Conservation (phyloP, 1,140 invertebrate species). For the Adelges cooleyi region DNA sequence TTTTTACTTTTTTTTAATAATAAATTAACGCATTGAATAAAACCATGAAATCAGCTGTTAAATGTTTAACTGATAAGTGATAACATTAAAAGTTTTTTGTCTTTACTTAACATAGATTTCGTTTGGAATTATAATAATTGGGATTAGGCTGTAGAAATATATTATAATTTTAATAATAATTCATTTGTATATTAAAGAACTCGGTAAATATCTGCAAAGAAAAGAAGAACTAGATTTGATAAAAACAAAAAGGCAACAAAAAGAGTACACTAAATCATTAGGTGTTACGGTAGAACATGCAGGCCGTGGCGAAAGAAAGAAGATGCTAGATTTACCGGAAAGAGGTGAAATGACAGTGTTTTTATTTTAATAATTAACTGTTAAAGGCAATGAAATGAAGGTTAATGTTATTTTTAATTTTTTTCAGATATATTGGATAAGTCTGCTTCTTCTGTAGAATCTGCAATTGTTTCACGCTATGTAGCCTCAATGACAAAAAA, state of each 20-base stretch:
- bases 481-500: conserved; percentile 19
- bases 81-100: too few relatives aligned
- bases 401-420: too few relatives aligned
- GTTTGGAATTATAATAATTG: too few relatives aligned
- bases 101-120: too few relatives aligned
- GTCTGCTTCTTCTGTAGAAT: conserved; percentile 14
- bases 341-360: conserved; percentile 2
- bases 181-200: conserved; percentile 30
- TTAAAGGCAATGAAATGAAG: too few relatives aligned
- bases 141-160: too few relatives aligned
- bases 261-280: conserved; percentile 8
- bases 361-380: too few relatives aligned
- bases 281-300: not conserved
- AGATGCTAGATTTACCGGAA: not conserved
- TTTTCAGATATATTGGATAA: too few relatives aligned
- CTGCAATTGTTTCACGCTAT: conserved; percentile 17
- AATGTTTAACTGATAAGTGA: too few relatives aligned
- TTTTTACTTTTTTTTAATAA: conserved; percentile 25
- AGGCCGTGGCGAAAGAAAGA: not conserved
- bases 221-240: conserved; percentile 28
- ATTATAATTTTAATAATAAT: too few relatives aligned
- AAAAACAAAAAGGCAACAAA: conserved; percentile 3
- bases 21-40: too few relatives aligned
- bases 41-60: too few relatives aligned
- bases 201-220: conserved; percentile 30